Conservation (phyloP, 2,888 invertebrate genomes). For the Eupithecia subfuscata region DNA sequence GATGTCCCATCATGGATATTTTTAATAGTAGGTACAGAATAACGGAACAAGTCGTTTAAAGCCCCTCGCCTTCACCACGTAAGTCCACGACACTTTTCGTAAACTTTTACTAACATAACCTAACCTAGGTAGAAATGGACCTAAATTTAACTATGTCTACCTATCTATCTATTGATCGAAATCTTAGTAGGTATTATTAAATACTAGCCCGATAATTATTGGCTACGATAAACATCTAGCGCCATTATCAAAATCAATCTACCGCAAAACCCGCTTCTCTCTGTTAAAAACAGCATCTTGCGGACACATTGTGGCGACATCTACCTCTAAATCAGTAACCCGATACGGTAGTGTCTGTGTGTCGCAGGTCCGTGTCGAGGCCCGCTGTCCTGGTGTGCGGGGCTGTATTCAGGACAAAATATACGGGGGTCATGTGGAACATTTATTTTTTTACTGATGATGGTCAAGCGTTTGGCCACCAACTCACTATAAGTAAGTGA, state of each 20-base stretch:
- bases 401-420: constrained; percentile 25
- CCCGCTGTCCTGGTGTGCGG: constrained; percentile 47
- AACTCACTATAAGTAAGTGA: too few relatives aligned
- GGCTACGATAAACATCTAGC: constrained; percentile 4
- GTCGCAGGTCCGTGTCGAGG: constrained; percentile 66
- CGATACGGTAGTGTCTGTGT: constrained; percentile 74
- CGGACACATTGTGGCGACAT: constrained; percentile 65
- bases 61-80: too few relatives aligned
- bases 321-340: constrained; percentile 71
- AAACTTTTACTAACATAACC: too few relatives aligned
- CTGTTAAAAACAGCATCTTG: constrained; percentile 33
- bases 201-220: background rate
- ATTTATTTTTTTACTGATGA: too few relatives aligned
- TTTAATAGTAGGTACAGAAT: too few relatives aligned
- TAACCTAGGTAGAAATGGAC: too few relatives aligned
- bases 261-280: constrained; percentile 43
- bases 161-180: too few relatives aligned
- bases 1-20: too few relatives aligned
- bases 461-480: too few relatives aligned
- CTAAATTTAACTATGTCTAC: too few relatives aligned
- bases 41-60: too few relatives aligned
- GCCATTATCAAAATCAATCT: constrained; percentile 8
- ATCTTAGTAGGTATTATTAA: background rate
- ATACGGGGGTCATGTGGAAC: background rate
- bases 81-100: too few relatives aligned